Base-by-base conservation (phyloP, 2,113 vertebrate genomes). In the Plestiodon gilberti region DNA sequence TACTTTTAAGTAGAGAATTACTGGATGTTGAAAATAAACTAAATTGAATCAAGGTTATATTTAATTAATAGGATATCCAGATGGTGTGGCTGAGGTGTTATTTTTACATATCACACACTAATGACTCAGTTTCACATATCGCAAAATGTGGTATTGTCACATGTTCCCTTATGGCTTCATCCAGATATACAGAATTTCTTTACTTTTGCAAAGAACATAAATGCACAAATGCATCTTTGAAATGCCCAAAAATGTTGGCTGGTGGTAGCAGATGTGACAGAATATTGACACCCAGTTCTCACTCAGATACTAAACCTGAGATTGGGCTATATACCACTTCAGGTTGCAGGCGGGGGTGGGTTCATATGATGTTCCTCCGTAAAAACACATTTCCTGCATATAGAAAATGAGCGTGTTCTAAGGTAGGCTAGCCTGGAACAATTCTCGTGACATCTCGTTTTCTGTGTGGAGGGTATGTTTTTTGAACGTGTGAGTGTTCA, bases 31-130 rank as follows among this genome's bases (percentile, higher is more conserved):
- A 71, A 92, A 92, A 89, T 23, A 88, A 84, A 90, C 9, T 1
- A 70, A 82, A 35, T 62, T 82, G 15, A 9, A 85, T 92, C 76
- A 93, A 93, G 75, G 35, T 92, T 91, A 87, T 90, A 18, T 87
- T 90, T 93, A 94, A 92, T 94, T 92, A 90, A 84, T 70, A 89
- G 10, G 69, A 86, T 17, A 61, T 78, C 75, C 90, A 93, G 92
- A 92, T 90, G 78, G 87, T 82, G n/a, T 81, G 89, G 55, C 22
- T 87, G 69, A 90, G 55, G 83, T 94, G 52, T 87, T 94, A 88
- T 77, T 91, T 94, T 94, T 94, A 22, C 10, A 89, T 61, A 89
- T 84, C 81, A 78, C 43, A 89, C 84, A 82, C 0, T 0, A 91
- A 90, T 85, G 22, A 89, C n/a, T 89, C 93, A 7, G 3, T 83